phyloP scores from a whole-genome alignment of 2,113 vertebrate genomes.

The Alethe diademata region DNA sequence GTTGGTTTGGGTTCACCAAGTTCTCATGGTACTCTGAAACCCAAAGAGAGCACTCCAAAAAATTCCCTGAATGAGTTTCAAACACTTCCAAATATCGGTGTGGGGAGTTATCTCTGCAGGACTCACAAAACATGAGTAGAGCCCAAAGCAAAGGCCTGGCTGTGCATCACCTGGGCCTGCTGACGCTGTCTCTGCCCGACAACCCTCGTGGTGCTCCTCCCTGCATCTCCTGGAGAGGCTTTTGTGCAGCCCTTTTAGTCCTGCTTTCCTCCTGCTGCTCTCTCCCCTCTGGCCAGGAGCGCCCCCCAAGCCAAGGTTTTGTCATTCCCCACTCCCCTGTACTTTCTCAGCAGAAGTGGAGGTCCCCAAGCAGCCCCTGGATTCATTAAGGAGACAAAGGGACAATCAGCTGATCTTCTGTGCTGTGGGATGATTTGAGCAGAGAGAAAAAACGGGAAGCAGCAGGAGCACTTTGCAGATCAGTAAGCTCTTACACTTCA shows the following conservation, averaged over 20 bases:
- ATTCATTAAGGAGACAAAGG: neutral
- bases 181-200: accelerated
- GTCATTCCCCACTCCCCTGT: neutral
- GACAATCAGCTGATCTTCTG: neutral
- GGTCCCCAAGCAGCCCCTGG: neutral
- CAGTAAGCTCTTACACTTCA: neutral
- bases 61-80: neutral
- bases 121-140: neutral
- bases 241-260: accelerated
- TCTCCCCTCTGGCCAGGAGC: neutral
- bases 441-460: neutral
- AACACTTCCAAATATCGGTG: neutral
- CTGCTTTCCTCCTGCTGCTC: neutral
- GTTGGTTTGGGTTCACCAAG: neutral
- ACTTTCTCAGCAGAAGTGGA: neutral
- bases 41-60: neutral
- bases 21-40: neutral
- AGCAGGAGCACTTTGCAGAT: neutral
- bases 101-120: neutral
- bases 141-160: neutral
- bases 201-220: neutral
- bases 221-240: neutral
- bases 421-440: neutral
- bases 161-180: neutral
- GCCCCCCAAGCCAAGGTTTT: neutral